These are phyloP conservation scores for Dysdera silvatica DNA, from an alignment of 1,140 invertebrate species.

Conservation along the genomic window DNA sequence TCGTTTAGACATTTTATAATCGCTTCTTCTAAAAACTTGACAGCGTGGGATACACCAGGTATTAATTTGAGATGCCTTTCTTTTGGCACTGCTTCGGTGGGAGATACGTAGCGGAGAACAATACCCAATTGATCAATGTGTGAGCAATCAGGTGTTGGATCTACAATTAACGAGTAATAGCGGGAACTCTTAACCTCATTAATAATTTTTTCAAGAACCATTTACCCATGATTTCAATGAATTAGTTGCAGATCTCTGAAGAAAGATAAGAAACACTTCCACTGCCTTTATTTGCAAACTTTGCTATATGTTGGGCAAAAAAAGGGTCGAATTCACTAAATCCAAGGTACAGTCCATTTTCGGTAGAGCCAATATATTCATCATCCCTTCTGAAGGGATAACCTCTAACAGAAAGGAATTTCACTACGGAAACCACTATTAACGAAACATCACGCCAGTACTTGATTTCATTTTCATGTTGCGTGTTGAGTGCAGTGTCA, in stretches of 20 bases:
- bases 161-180: constrained; percentile 42
- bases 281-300: neutral
- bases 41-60: no score
- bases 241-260: no score
- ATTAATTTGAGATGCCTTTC: no score
- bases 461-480: neutral
- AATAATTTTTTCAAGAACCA: neutral
- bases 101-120: constrained; percentile 32
- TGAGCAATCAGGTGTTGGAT: constrained; percentile 41
- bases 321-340: neutral
- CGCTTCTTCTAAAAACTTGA: no score
- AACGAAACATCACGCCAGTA: no score
- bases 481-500: neutral
- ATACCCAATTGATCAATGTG: constrained; percentile 42
- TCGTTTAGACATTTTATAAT: neutral
- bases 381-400: no score
- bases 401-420: no score
- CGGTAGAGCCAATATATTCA: no score
- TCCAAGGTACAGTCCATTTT: no score
- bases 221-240: neutral
- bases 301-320: neutral
- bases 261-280: neutral
- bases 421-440: no score
- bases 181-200: constrained; percentile 17
- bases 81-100: neutral